These are phyloP conservation scores for Piaya cayana DNA, from an alignment of 2,113 vertebrate species.

Conservation along the genomic window DNA sequence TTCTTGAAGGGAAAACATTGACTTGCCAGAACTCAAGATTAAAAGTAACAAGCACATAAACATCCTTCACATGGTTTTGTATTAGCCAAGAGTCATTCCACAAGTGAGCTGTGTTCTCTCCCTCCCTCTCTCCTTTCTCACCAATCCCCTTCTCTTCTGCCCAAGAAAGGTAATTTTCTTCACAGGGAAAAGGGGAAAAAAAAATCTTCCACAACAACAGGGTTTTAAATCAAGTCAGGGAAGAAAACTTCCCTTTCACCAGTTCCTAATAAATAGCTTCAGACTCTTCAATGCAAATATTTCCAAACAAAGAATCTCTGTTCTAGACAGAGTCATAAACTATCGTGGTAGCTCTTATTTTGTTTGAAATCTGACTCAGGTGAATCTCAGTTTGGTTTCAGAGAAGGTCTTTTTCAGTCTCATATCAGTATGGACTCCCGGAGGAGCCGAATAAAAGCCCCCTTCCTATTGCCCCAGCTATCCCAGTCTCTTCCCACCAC, in stretches of 20 bases:
- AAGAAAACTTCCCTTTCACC: constrained; percentile 21
- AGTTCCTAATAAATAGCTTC: constrained; percentile 49
- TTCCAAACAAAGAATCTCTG: constrained; percentile 15
- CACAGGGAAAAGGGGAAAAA: neutral
- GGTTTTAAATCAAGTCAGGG: constrained; percentile 22
- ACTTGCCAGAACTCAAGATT: constrained; percentile 13
- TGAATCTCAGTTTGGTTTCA: neutral
- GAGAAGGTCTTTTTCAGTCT: neutral
- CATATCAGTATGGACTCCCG: fast-evolving
- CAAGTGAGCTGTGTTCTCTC: neutral
- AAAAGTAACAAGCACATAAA: constrained; percentile 50
- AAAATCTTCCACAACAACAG: neutral
- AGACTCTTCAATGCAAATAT: constrained; percentile 15
- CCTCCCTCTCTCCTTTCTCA: neutral
- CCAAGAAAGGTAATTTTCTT: constrained; percentile 70
- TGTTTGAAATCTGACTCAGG: neutral
- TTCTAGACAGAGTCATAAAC: neutral
- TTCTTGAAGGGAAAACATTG: constrained; percentile 41
- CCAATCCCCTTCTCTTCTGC: constrained; percentile 6
- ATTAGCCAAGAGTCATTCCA: constrained; percentile 41
- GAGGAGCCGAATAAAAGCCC: neutral
- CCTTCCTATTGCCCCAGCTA: neutral
- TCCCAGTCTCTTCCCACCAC: neutral
- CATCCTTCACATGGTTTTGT: neutral
- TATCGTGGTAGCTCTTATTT: neutral